These are phyloP conservation scores for Eristalis tenax DNA, from an alignment of 2,888 invertebrate genomes.

Conservation along the genomic window DNA sequence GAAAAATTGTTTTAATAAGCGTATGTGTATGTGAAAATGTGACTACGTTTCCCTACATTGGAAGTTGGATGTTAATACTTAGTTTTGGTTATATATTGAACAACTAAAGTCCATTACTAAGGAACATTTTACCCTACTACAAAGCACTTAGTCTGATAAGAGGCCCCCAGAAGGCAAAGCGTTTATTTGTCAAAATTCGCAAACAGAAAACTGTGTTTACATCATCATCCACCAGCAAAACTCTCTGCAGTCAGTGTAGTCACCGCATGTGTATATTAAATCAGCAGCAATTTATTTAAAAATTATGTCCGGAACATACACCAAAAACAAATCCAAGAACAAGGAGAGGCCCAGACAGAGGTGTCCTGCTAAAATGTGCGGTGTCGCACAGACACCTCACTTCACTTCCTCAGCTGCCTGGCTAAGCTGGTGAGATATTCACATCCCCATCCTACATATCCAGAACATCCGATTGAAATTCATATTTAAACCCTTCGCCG, in stretches of 20 bases:
- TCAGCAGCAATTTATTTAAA: conserved; percentile 37
- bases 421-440: conserved; percentile 27
- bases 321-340: not conserved
- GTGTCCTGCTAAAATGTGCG: conserved; percentile 32
- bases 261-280: conserved; percentile 18
- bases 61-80: no score
- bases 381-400: conserved; percentile 40
- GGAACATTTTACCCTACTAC: no score
- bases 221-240: not conserved
- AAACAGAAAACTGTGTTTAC: not conserved
- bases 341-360: not conserved
- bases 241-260: not conserved
- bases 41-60: no score
- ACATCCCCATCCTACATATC: conserved; percentile 13
- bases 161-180: no score
- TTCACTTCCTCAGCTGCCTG: conserved; percentile 41
- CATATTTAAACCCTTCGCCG: conserved; percentile 52
- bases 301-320: conserved; percentile 31
- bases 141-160: no score
- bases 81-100: no score
- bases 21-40: no score
- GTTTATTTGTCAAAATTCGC: no score
- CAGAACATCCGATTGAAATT: conserved; percentile 65
- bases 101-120: no score
- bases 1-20: no score